Evolutionary conservation across 2,888 invertebrate genomes (phyloP).

Genomic region (Pseudanteris insignis): DNA sequence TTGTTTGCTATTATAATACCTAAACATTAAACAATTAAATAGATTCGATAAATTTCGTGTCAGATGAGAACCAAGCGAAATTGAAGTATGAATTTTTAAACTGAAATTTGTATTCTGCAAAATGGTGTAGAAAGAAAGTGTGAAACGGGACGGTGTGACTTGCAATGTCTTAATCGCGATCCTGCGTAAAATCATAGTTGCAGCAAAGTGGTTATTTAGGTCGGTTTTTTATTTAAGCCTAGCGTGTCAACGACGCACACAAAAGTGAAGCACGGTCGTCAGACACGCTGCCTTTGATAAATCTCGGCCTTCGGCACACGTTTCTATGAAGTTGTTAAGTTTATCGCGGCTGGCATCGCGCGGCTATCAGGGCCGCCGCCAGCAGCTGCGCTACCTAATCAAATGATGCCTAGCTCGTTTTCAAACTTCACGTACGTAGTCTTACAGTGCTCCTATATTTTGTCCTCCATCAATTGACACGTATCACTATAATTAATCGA

Average conservation of each 20-base stretch:
- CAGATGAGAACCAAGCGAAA: too few species aligned
- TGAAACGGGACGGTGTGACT: too few species aligned
- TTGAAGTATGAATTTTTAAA: too few species aligned
- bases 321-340: slow-evolving; percentile 63
- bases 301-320: slow-evolving; percentile 51
- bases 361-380: slow-evolving; percentile 24
- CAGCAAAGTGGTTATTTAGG: slow-evolving; percentile 2
- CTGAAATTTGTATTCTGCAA: too few species aligned
- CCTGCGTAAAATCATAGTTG: not conserved
- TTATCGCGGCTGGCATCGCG: slow-evolving; percentile 55
- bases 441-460: slow-evolving; percentile 8
- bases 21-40: too few species aligned
- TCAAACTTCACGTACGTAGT: slow-evolving; percentile 14
- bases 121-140: too few species aligned
- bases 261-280: slow-evolving; percentile 32
- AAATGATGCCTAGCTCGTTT: slow-evolving; percentile 39
- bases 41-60: too few species aligned
- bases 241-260: slow-evolving; percentile 55
- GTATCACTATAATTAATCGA: too few species aligned
- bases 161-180: too few species aligned
- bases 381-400: slow-evolving; percentile 26
- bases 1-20: too few species aligned
- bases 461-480: too few species aligned
- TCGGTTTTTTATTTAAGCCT: slow-evolving; percentile 55
- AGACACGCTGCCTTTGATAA: slow-evolving; percentile 56